Evolutionary conservation across 2,113 vertebrate species (phyloP).

Genomic region (Tympanuchus pallidicinctus): DNA sequence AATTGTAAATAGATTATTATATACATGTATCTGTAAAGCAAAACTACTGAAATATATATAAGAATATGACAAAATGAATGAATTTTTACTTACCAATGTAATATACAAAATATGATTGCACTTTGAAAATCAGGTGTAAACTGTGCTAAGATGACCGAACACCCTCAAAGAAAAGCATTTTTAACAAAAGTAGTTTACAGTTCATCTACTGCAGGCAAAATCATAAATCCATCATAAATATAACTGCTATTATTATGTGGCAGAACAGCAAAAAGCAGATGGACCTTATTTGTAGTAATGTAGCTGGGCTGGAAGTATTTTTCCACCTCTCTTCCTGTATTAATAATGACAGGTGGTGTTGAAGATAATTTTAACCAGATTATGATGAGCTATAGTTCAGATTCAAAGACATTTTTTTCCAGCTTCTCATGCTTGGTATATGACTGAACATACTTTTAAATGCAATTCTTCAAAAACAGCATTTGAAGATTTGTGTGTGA

Average conservation of each 20-base stretch:
- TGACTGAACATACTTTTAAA: constrained; percentile 76
- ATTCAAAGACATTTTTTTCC: constrained; percentile 67
- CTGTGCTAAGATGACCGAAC: constrained; percentile 24
- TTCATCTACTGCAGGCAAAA: constrained; percentile 16
- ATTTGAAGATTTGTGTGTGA: constrained; percentile 65
- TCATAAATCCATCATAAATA: constrained; percentile 47
- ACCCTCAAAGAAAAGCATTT: constrained; percentile 51
- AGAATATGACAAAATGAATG: neutral
- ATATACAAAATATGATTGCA: constrained; percentile 39
- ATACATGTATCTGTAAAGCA: neutral
- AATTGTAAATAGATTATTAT: neutral
- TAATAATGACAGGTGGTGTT: constrained; percentile 78
- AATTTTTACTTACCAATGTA: neutral
- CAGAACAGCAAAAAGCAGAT: constrained; percentile 22
- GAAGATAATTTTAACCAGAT: constrained; percentile 81
- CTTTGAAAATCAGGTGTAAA: constrained; percentile 6
- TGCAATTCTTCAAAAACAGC: constrained; percentile 72
- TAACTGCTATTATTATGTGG: constrained; percentile 34
- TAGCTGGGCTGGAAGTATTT: constrained; percentile 44
- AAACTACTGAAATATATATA: neutral
- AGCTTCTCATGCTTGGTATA: constrained; percentile 55
- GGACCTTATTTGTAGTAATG: constrained; percentile 15
- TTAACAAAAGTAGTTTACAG: constrained; percentile 46
- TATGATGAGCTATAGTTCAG: constrained; percentile 71
- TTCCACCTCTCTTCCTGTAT: constrained; percentile 46